Base-by-base conservation (phyloP, 1,140 invertebrate species). In the Trissolcus basalis region DNA sequence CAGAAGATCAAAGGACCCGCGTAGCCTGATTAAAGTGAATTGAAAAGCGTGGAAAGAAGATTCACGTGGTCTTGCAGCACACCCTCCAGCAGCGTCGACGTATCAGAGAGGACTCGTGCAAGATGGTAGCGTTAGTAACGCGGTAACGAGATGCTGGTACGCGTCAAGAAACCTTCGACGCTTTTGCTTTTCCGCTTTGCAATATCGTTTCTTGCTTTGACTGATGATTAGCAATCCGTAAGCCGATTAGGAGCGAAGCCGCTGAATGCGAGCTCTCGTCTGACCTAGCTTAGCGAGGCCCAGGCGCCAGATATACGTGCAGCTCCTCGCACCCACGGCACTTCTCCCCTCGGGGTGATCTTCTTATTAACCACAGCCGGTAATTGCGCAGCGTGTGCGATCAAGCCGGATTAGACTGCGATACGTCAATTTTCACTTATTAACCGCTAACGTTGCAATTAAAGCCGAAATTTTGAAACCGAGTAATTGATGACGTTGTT, bases 301-400 rank as follows among this genome's bases (percentile, higher is more conserved):
- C 35, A 39, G 55, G 53, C 58, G 49, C 55, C 48, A 53, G 43
- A 51, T 53, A 47, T 43, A 48, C 49, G 48, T 44, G 36, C 36
- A 39, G 36, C 13, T 14, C 11, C 48, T 56, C 49, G 39, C 33
- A 70, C 44, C 45, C 43, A 6, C 8, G 10, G 63, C 39, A 44
- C 36, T 12, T 45, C 43, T 41, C 55, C 36, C 63, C 68, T 73
- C 63, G 59, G 58, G 49, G 43, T 81, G 82, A 84, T 85, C 83
- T 84, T 78, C 84, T 85, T 85, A 85, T 85, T 83, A 85, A 83
- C 82, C 81, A 68, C 82, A 81, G 68, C 74, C 80, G 80, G 73
- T 82, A 82, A 82, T 83, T 81, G 79, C 77, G 63, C 77, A 73
- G 70, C 67, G 72, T 76, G 41, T 70, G 67, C 72, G 78, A 82